Evolutionary conservation across 2,797 vertebrate genomes (phyloP).

Genomic region (Trachurus trachurus): DNA sequence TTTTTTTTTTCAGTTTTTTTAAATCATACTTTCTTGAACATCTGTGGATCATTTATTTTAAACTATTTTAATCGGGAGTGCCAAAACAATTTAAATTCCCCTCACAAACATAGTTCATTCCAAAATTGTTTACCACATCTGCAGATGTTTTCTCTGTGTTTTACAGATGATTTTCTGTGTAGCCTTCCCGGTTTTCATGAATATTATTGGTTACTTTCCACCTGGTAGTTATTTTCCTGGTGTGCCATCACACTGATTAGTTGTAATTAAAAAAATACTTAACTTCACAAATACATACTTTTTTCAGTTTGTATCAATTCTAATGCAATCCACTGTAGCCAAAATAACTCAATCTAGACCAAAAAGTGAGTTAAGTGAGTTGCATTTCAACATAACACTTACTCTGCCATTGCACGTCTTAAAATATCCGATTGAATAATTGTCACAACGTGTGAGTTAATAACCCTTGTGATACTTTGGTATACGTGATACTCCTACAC

Average conservation of each 20-base stretch:
- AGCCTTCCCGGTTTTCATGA: not conserved
- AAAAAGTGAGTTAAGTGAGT: constrained; percentile 1
- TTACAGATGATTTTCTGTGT: constrained; percentile 6
- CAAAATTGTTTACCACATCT: constrained; percentile 26
- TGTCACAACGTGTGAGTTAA: constrained; percentile 26
- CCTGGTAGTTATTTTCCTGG: constrained; percentile 26
- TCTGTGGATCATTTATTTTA: constrained; percentile 8
- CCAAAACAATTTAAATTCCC: constrained; percentile 6
- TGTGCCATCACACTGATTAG: not conserved
- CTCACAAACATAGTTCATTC: constrained; percentile 21
- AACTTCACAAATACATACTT: constrained; percentile 14
- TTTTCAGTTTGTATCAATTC: not conserved
- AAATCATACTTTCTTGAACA: constrained; percentile 1
- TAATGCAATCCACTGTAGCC: not conserved
- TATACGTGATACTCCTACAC: constrained; percentile 18
- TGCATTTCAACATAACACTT: not conserved
- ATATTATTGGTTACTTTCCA: constrained; percentile 16
- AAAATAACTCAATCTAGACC: not conserved
- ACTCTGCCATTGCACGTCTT: not conserved
- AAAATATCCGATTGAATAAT: constrained; percentile 25
- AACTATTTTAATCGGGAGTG: not conserved
- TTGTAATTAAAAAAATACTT: constrained; percentile 17
- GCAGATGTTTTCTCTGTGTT: constrained; percentile 19
- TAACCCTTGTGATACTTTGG: constrained; percentile 33
- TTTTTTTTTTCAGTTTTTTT: not conserved